Evolutionary conservation across 2,888 invertebrate genomes (phyloP).

Genomic region (Ecdyonurus torrentis): DNA sequence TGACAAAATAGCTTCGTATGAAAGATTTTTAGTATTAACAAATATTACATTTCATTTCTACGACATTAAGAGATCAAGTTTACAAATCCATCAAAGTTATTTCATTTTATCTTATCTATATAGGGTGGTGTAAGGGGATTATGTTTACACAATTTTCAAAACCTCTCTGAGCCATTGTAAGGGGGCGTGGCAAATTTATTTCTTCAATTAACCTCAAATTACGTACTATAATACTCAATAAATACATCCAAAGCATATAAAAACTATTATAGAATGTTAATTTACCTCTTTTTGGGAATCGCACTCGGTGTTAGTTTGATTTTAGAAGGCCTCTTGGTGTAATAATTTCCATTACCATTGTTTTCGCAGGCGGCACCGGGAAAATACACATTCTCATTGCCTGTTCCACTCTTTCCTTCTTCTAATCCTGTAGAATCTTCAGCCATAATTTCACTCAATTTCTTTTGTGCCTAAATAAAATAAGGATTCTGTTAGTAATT

Average conservation of each 20-base stretch:
- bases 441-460: background rate
- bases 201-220: background rate
- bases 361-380: background rate
- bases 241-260: too few species aligned
- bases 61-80: too few species aligned
- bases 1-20: background rate
- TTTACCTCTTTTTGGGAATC: conserved; percentile 8
- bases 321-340: background rate
- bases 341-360: conserved; percentile 3
- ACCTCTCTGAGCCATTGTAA: too few species aligned
- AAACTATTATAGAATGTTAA: too few species aligned
- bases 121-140: too few species aligned
- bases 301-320: conserved; percentile 5
- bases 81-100: too few species aligned
- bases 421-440: background rate
- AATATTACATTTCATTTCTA: too few species aligned
- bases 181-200: background rate
- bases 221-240: too few species aligned
- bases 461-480: background rate
- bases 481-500: background rate
- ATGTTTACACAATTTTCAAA: too few species aligned
- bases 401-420: background rate
- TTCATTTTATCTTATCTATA: too few species aligned
- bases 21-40: background rate
- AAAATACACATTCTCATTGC: background rate